Percentiles rank a stretch among this genome's conserved stretches.
These are phyloP conservation scores for Thamnophis sirtalis DNA, from an alignment of 2,113 vertebrate species.

Conservation along the genomic window DNA sequence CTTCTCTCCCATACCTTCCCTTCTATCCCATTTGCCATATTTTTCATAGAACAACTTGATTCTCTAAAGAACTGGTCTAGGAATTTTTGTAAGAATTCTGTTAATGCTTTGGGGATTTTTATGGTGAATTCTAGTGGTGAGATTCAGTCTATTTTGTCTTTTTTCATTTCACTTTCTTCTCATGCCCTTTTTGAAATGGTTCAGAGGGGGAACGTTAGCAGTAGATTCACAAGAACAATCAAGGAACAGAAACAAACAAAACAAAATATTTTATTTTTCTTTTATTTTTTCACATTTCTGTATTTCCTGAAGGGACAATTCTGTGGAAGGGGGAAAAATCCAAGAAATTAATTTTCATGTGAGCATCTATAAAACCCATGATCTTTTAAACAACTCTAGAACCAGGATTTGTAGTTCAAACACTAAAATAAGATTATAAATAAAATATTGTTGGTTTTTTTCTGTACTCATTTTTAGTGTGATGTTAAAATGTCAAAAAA, in stretches of 20 bases:
- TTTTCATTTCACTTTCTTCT: slow-evolving; percentile 55
- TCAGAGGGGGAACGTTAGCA: slow-evolving; percentile 82
- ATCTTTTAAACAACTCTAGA: slow-evolving; percentile 92
- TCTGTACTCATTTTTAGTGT: slow-evolving; percentile 79
- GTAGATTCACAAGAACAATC: slow-evolving; percentile 82
- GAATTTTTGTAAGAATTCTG: slow-evolving; percentile 80
- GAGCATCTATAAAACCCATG: slow-evolving; percentile 83
- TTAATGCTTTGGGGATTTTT: slow-evolving; percentile 77
- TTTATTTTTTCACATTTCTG: slow-evolving; percentile 84
- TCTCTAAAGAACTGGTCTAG: slow-evolving; percentile 71
- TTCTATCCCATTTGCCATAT: slow-evolving; percentile 64
- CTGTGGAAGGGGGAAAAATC: slow-evolving; percentile 76
- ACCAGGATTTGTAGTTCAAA: slow-evolving; percentile 97
- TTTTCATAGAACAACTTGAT: slow-evolving; percentile 72
- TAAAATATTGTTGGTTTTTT: slow-evolving; percentile 93
- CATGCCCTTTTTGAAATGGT: slow-evolving; percentile 71
- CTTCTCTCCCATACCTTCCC: slow-evolving; percentile 29
- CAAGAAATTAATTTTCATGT: slow-evolving; percentile 83
- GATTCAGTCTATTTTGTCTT: slow-evolving; percentile 78
- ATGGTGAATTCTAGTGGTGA: slow-evolving; percentile 84
- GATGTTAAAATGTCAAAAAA: slow-evolving; percentile 54
- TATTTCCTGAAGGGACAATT: slow-evolving; percentile 73
- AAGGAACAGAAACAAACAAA: slow-evolving; percentile 42
- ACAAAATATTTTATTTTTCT: slow-evolving; percentile 75
- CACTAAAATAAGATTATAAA: slow-evolving; percentile 95